A percentile compares a stretch with the other conserved stretches of the same genome.
Evolutionary conservation across 2,888 invertebrate species (phyloP).

Genomic region (Hoplodrina blanda): DNA sequence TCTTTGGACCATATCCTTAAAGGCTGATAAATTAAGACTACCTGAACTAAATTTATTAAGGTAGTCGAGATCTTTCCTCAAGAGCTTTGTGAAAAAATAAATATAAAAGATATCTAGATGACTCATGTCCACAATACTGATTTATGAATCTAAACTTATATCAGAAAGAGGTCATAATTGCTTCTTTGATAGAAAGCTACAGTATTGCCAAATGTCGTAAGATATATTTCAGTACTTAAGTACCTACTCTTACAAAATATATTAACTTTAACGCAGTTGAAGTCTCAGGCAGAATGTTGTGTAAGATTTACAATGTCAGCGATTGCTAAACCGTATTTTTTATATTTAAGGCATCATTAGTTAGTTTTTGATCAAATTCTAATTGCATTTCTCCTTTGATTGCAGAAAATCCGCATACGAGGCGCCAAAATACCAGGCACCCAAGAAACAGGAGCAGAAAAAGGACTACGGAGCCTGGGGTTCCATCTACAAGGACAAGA

Average conservation of each 20-base stretch:
- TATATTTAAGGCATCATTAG: not conserved
- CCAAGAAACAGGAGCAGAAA: conserved; percentile 83
- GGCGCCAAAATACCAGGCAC: conserved; percentile 76
- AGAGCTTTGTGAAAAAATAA: not conserved
- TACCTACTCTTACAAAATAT: no score
- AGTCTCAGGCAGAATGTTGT: no score
- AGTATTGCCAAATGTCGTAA: no score
- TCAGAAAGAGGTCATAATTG: no score
- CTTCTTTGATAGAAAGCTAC: no score
- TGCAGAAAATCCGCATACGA: conserved; percentile 78
- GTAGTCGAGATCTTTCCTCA: not conserved
- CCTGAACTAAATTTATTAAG: not conserved
- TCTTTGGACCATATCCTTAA: not conserved
- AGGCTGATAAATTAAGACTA: not conserved
- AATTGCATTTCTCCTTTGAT: conserved; percentile 36
- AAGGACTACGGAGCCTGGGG: conserved; percentile 93
- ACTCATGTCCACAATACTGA: no score
- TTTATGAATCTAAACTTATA: no score
- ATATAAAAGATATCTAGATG: no score
- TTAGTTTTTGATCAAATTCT: not conserved
- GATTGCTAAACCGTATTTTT: no score
- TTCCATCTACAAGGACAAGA: conserved; percentile 93
- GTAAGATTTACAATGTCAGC: no score
- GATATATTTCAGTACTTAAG: no score
- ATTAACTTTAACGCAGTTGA: no score